Conservation (phyloP, 2,797 vertebrate genomes). For the Fistularia commersonii region DNA sequence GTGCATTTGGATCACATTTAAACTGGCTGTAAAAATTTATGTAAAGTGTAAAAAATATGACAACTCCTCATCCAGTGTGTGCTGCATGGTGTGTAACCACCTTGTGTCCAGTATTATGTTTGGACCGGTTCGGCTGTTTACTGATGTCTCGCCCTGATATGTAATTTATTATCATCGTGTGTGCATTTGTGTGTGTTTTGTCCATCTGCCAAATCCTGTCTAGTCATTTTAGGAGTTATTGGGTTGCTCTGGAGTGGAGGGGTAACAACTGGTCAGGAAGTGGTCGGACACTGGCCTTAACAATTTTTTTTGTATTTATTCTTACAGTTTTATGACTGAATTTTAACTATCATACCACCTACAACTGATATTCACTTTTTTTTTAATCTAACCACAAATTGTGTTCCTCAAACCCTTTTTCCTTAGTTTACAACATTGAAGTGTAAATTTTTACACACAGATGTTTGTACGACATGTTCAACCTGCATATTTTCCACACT, state of each 20-base stretch:
- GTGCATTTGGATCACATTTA: neutral
- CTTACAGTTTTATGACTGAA: too few species aligned
- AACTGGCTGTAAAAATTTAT: neutral
- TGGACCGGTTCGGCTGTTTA: conserved; percentile 15
- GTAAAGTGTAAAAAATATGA: too few species aligned
- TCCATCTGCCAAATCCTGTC: conserved; percentile 35
- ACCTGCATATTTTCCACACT: too few species aligned
- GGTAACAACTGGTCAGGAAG: conserved; percentile 50
- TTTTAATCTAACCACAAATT: too few species aligned
- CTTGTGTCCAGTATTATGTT: conserved; percentile 24
- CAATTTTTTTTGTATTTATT: too few species aligned
- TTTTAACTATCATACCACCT: too few species aligned
- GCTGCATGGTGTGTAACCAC: neutral
- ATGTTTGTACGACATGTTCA: too few species aligned
- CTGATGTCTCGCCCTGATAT: conserved; percentile 27
- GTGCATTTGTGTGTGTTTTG: conserved; percentile 21
- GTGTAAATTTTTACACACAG: too few species aligned
- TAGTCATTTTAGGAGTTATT: conserved; percentile 43
- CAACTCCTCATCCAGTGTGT: too few species aligned
- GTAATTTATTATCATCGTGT: conserved; percentile 28
- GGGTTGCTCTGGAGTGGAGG: conserved; percentile 33
- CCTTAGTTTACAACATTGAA: too few species aligned
- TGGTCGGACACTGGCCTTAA: conserved; percentile 40
- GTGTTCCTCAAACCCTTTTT: too few species aligned
- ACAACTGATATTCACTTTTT: too few species aligned